A percentile compares a stretch with the other conserved stretches of the same genome.
Evolutionary conservation across 2,797 vertebrate genomes (phyloP).

Genomic region (Anniella stebbinsi): DNA sequence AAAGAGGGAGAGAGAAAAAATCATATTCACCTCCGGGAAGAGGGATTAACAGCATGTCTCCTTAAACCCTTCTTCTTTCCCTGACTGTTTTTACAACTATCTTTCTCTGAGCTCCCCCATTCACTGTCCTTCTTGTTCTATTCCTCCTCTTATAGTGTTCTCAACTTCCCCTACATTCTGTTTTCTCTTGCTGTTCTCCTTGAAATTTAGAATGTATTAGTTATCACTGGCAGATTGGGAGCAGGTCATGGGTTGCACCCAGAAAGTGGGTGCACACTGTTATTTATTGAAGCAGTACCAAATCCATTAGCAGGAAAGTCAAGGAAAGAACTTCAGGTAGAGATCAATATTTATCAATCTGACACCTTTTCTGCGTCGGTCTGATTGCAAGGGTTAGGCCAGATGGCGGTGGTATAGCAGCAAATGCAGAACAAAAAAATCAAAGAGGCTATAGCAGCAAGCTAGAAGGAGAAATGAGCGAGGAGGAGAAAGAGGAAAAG

Average conservation of each 20-base stretch:
- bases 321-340: constrained; percentile 72
- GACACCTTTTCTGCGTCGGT: constrained; percentile 70
- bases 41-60: background rate
- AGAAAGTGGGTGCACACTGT: constrained; percentile 62
- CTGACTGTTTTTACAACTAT: fast-evolving
- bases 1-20: constrained; percentile 53
- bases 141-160: constrained; percentile 46
- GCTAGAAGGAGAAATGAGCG: constrained; percentile 34
- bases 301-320: constrained; percentile 75
- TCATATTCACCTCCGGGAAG: background rate
- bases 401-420: constrained; percentile 51
- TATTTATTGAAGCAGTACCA: constrained; percentile 74
- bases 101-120: background rate
- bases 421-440: constrained; percentile 41
- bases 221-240: constrained; percentile 77
- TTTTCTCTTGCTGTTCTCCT: constrained; percentile 59
- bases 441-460: constrained; percentile 42
- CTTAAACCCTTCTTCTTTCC: background rate
- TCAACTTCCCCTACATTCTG: constrained; percentile 41
- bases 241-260: constrained; percentile 57
- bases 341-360: constrained; percentile 80
- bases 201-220: constrained; percentile 69
- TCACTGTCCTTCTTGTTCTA: background rate
- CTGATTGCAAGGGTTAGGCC: constrained; percentile 67
- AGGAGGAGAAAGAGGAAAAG: constrained; percentile 28